Base-by-base conservation (phyloP, 2,888 invertebrate species). In the Branchellion lobata region DNA sequence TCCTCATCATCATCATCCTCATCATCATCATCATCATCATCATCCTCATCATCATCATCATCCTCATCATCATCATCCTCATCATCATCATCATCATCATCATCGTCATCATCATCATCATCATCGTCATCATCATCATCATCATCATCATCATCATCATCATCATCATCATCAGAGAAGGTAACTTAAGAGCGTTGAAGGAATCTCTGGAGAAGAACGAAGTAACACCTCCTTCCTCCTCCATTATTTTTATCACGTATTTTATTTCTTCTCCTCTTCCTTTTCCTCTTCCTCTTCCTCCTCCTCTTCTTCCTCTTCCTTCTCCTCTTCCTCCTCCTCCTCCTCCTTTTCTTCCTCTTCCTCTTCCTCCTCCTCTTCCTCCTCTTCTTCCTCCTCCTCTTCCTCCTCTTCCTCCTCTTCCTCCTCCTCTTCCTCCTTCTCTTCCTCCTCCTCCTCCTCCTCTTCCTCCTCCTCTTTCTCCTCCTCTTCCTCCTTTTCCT, bases 281-380 rank as follows among this genome's bases (percentile, higher is more conserved):
- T 99, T 77, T 96, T 95, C 0, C 95, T 96, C 1, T 91, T 99
- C 84, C 91, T 99, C 8, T 90, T 98, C 81, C 93, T 96, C 40
- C 91, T 95, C 85, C 95, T 96, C 86, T 91, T 96, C 85, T 96
- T 97, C 87, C 90, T 97, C 51, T 94, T 91, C 85, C n/a, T 65
- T 65, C 8, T 3, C 65, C 5, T 65, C 65, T 11, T 65, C 65
- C 3, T 65, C 65, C 3, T 65, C 65, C 3, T 65, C 65, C 8
- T 65, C 65, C 5, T 5, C 65, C 8, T 65, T 21, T 11, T 65
- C 65, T 11, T 65, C n/a, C 3, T 65, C 65, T 11, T 65, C 65
- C 3, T 65, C n/a, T 65, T 65, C n/a, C 3, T 69, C 33, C 8
- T 69, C n/a, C 8, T 69, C 69, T 8, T 29, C 29, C 3, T 69